phyloP scores from a whole-genome alignment of 2,113 vertebrate genomes.

The Sylvietta virens region DNA sequence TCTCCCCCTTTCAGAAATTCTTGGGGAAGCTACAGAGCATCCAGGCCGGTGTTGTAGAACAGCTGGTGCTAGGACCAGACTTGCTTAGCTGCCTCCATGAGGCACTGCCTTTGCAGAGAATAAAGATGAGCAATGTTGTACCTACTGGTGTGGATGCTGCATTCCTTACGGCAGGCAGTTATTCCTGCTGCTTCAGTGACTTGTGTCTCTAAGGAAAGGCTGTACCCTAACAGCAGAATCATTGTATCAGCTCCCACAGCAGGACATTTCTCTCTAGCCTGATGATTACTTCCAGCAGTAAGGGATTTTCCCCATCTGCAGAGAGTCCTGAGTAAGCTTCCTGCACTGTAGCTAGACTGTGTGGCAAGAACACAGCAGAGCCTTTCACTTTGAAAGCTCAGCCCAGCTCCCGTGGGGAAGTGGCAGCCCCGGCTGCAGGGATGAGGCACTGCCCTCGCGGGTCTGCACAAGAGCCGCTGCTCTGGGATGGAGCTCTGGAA shows the following conservation, averaged over 20 bases:
- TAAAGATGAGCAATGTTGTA: neutral
- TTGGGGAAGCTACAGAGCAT: neutral
- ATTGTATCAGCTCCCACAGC: neutral
- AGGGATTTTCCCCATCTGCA: neutral
- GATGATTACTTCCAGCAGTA: neutral
- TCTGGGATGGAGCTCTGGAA: neutral
- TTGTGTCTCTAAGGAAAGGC: neutral
- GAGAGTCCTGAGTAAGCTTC: neutral
- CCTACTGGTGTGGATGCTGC: neutral
- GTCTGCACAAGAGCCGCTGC: accelerated
- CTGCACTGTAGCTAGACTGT: neutral
- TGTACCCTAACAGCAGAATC: neutral
- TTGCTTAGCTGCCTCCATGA: neutral
- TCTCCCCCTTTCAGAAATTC: neutral
- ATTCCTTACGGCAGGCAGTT: neutral
- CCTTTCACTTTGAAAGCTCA: neutral
- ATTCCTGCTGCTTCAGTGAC: neutral
- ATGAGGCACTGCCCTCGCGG: accelerated
- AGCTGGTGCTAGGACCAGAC: neutral
- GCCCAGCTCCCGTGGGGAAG: too few relatives aligned
- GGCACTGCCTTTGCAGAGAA: neutral
- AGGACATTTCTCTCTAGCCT: neutral
- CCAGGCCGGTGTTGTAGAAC: neutral
- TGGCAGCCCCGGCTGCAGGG: accelerated
- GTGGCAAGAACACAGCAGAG: neutral